phyloP scores from a whole-genome alignment of 2,797 vertebrate genomes.

The Lemur catta region DNA sequence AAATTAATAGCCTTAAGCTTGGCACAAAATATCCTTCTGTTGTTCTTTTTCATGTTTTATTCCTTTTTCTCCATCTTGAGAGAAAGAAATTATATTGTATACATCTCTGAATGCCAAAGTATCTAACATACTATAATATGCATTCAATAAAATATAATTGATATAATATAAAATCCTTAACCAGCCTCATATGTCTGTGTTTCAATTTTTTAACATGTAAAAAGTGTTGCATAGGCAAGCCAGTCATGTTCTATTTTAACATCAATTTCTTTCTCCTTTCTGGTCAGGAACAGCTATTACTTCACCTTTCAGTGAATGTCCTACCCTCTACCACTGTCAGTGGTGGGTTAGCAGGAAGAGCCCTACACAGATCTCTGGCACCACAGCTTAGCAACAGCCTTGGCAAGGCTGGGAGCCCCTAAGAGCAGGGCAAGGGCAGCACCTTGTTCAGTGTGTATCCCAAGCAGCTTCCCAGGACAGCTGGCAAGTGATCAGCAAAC shows the following conservation, averaged over 20 bases:
- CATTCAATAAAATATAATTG: background rate
- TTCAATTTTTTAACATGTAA: background rate
- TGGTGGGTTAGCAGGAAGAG: accelerated
- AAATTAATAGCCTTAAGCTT: slow-evolving; percentile 41
- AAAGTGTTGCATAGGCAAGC: background rate
- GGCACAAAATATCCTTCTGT: background rate
- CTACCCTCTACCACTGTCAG: background rate
- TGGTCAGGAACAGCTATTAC: background rate
- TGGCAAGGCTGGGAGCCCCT: background rate
- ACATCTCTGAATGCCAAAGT: background rate
- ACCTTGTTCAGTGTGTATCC: background rate
- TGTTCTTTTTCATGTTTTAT: background rate
- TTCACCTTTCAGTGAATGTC: too few relatives aligned
- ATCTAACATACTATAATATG: background rate
- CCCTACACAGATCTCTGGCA: background rate
- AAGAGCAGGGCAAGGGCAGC: background rate
- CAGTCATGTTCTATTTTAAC: background rate
- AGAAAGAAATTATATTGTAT: background rate
- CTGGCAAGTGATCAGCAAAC: background rate
- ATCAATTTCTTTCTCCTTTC: background rate
- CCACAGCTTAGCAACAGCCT: background rate
- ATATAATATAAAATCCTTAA: background rate
- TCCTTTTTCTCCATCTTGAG: background rate
- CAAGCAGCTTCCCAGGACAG: background rate
- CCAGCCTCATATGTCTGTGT: background rate